Evolutionary conservation across 2,797 vertebrate species (phyloP), one percentile per base, ranked within the genome.

Genomic region (Petrocephalus sullivani): DNA sequence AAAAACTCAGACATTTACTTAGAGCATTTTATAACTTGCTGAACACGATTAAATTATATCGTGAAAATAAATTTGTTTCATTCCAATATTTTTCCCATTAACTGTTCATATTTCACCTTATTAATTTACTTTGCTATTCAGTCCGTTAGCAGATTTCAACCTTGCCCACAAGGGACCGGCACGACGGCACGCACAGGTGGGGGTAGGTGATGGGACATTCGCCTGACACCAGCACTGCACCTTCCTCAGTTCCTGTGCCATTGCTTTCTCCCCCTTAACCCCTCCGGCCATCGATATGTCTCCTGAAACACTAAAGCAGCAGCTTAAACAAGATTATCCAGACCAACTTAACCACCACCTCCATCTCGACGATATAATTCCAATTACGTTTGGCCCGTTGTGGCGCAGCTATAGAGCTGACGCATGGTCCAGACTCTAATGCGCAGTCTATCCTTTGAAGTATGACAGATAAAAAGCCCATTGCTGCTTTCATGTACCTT

Each of bases 251-350:
- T 71, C 10, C 23, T 64, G 67, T 19, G 33, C 67, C 54, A 56
- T 8, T 8, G 12, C 54, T 56, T 56, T 56, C 71, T 41, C 71
- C 8, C 28, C 71, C 37, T 41, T 46, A 78, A n/a, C 2, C 37
- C 71, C 71, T 2, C 71, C 37, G 41, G 71, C 37, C 37, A 78
- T 46, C 37, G 16, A 78, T 41, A 78, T 78, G 7, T 78, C 71
- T 46, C n/a, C 71, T 9, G 41, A 78, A n/a, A 78, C 37, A 78
- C 71, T 78, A n/a, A 78, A 78, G 41, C 71, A n/a, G 71, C 71
- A 33, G 37, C 37, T n/a, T 78, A 78, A 78, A 78, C 16, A 78
- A 78, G 71, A 78, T 78, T 78, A 78, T 78, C 71, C 71, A 78
- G 71, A 19, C 71, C 14, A 46, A 78, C 71, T 16, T 41, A 75